Evolutionary conservation across 2,888 invertebrate genomes (phyloP).

Genomic region (Myopa testacea): DNA sequence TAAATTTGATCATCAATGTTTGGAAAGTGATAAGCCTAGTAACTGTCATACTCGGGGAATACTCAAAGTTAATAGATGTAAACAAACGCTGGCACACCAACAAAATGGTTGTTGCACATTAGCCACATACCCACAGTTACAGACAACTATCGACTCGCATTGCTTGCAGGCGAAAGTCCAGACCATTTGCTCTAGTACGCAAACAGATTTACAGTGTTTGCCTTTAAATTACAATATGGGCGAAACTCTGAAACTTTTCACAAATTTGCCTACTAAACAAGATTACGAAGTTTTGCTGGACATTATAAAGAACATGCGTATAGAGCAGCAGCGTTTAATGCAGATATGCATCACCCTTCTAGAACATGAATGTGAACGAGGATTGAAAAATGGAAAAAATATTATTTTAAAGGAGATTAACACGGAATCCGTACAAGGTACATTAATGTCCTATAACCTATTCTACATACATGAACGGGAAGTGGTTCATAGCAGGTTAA

Average conservation of each 20-base stretch:
- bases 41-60: neutral
- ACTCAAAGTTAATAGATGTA: too few relatives aligned
- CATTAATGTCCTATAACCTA: neutral
- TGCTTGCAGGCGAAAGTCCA: constrained; percentile 48
- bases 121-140: constrained; percentile 7
- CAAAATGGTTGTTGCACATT: constrained; percentile 32
- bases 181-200: constrained; percentile 63
- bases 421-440: constrained; percentile 45
- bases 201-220: constrained; percentile 55
- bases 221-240: constrained; percentile 3
- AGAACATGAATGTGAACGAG: constrained; percentile 39
- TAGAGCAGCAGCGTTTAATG: constrained; percentile 58
- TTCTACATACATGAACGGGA: too few relatives aligned
- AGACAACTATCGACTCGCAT: neutral
- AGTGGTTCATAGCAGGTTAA: too few relatives aligned
- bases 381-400: neutral
- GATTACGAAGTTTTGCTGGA: constrained; percentile 54
- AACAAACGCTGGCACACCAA: neutral
- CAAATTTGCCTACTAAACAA: constrained; percentile 46
- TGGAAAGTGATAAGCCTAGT: constrained; percentile 38
- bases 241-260: neutral
- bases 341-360: constrained; percentile 51
- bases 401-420: constrained; percentile 46
- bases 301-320: constrained; percentile 53
- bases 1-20: constrained; percentile 38